Base-by-base conservation (phyloP, 2,113 vertebrate species). In the Panthera leo region DNA sequence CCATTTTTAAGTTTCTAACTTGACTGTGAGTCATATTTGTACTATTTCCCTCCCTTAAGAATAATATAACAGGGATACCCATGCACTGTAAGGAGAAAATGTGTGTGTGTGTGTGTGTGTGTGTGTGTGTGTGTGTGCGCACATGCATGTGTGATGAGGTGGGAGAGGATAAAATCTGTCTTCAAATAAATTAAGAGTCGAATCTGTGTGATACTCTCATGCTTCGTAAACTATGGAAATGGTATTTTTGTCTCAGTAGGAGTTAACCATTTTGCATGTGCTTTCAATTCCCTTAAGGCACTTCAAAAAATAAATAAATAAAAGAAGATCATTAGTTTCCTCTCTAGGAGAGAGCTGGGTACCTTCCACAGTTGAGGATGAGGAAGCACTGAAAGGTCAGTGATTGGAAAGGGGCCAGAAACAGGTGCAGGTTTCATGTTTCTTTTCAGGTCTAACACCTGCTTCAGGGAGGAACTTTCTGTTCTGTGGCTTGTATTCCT, bases 181-280 rank as follows among this genome's bases (percentile, higher is more conserved):
- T 85, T 67, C 83, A 97, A 97, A 85, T n/a, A 84, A 97, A 97
- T 97, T 97, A 79, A 98, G 98, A 97, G 96, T 97, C 96, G 97
- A 98, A 97, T 82, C 71, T 76, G 45, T 63, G 95, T 85, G 97
- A 96, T 97, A 53, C 42, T 94, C 92, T 95, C 89, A 68, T 68
- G 34, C 48, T 96, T 97, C 97, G 82, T 98, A 93, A 94, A 97
- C 95, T 97, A 80, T 58, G 68, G 87, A 94, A 89, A 85, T 36
- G 58, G 29, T 76, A 55, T 97, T 97, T 94, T 86, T 65, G 63
- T 94, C 94, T 96, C 97, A 90, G 45, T 95, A 94, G 94, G 78
- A 96, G 55, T 96, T 93, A 98, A 95, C 70, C 29, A 89, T 90
- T 98, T 97, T 97, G 65, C 87, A 78, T 85, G 55, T 75, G 21